A percentile compares a stretch with the other conserved stretches of the same genome.
Conservation (phyloP, 30 jellyfish, hydroid and myxozoan genomes). For the Hydractinia symbiolongicarpus region DNA sequence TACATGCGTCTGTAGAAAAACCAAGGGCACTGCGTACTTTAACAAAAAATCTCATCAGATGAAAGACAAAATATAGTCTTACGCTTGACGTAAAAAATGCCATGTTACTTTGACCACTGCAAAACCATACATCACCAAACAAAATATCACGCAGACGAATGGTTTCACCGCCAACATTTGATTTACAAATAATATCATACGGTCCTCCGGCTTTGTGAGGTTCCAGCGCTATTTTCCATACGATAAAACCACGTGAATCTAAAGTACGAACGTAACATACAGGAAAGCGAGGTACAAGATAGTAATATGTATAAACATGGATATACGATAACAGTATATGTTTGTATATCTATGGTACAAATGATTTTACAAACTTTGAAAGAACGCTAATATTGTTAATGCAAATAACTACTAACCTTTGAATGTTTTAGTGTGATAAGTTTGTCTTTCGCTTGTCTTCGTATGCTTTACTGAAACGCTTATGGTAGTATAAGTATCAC, state of each 20-base stretch:
- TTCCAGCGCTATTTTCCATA: conserved; percentile 25
- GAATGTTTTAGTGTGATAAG: not conserved
- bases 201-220: conserved; percentile 44
- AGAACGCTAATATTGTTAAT: too few relatives aligned
- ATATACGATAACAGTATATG: too few relatives aligned
- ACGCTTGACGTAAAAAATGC: conserved; percentile 34
- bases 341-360: too few relatives aligned
- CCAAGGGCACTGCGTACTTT: too few relatives aligned
- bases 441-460: not conserved
- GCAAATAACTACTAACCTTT: too few relatives aligned
- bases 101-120: conserved; percentile 65
- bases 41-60: too few relatives aligned
- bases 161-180: conserved; percentile 1
- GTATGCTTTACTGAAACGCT: not conserved
- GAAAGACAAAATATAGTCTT: not conserved
- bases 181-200: not conserved
- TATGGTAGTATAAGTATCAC: conserved; percentile 3
- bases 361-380: too few relatives aligned
- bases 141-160: conserved; percentile 18
- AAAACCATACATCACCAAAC: conserved; percentile 53
- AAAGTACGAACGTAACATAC: not conserved
- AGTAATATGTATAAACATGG: too few relatives aligned
- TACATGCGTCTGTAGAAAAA: too few relatives aligned
- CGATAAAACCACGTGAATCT: conserved; percentile 24
- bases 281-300: too few relatives aligned